Conservation (phyloP, 2,797 vertebrate genomes). For the Hyperoplus immaculatus region DNA sequence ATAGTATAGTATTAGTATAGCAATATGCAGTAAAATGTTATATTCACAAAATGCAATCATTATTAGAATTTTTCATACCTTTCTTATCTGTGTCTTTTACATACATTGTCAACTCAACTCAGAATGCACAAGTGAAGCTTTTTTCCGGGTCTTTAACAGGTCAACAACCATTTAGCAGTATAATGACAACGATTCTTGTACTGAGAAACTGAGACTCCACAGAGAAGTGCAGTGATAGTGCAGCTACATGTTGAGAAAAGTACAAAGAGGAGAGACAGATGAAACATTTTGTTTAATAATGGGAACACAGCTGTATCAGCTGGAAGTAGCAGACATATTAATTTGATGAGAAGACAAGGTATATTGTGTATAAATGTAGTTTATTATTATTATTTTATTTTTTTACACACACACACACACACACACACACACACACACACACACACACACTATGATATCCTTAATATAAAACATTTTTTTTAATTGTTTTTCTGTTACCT, state of each 20-base stretch:
- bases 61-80: neutral
- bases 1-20: no score
- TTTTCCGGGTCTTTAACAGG: constrained; percentile 33
- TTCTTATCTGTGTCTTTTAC: neutral
- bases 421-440: constrained; percentile 21
- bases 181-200: constrained; percentile 4
- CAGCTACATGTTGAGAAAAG: constrained; percentile 17
- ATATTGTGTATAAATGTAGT: constrained; percentile 22
- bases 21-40: neutral
- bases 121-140: neutral
- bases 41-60: neutral
- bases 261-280: constrained; percentile 10
- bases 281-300: constrained; percentile 1
- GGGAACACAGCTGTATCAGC: constrained; percentile 25
- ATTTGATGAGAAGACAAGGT: neutral
- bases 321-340: constrained; percentile 1
- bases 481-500: neutral
- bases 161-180: constrained; percentile 20
- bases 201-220: constrained; percentile 13
- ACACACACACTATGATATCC: constrained; percentile 6
- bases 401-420: constrained; percentile 27
- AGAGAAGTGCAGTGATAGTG: constrained; percentile 21
- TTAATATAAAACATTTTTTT: no score
- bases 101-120: constrained; percentile 9
- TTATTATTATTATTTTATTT: constrained; percentile 13